These are phyloP conservation scores for Scopus umbretta DNA, from an alignment of 2,113 vertebrate species.

Conservation along the genomic window DNA sequence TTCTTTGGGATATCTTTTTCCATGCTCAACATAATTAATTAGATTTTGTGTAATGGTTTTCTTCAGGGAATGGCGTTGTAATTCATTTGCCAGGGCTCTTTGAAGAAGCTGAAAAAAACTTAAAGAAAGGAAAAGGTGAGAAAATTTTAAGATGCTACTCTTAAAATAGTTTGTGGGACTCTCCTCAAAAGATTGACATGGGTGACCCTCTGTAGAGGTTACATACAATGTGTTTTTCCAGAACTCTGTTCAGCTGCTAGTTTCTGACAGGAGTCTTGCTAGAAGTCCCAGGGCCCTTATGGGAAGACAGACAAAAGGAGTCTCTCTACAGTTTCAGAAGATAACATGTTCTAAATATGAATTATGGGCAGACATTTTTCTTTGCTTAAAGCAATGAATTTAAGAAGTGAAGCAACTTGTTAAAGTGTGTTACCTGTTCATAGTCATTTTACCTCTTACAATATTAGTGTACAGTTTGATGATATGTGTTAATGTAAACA, in stretches of 20 bases:
- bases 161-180: not conserved
- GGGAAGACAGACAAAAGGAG: not conserved
- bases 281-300: not conserved
- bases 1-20: not conserved
- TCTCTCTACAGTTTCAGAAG: not conserved
- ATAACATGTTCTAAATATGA: not conserved
- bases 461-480: not conserved
- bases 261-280: not conserved
- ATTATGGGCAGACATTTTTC: not conserved
- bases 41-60: not conserved
- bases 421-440: not conserved
- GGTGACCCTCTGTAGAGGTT: not conserved
- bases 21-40: not conserved
- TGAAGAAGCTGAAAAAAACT: conserved; percentile 95
- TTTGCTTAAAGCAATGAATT: not conserved
- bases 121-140: conserved; percentile 91
- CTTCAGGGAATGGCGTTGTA: conserved; percentile 94
- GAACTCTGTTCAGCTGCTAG: not conserved
- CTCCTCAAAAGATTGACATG: not conserved
- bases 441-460: not conserved
- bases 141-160: not conserved
- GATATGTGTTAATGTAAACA: not conserved
- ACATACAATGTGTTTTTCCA: not conserved
- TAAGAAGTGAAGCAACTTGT: not conserved
- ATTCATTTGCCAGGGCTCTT: conserved; percentile 97